Base-by-base conservation (phyloP, 2,888 invertebrate species). In the Synanthedon myopaeformis region DNA sequence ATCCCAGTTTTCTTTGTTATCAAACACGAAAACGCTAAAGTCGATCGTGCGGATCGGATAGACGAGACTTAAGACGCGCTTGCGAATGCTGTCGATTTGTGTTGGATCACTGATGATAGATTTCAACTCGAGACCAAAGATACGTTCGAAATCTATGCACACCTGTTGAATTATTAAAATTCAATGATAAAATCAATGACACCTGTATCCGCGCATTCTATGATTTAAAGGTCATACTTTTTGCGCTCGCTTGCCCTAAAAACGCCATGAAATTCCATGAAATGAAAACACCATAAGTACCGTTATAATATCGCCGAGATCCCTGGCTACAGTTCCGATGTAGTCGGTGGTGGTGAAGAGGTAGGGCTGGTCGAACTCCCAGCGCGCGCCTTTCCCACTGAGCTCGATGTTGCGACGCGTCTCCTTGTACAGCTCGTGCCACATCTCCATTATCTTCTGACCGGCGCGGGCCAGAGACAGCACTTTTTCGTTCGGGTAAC, bases 311-410 rank as follows among this genome's bases (percentile, higher is more conserved):
- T 93, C 90, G n/a, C 92, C 89, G 42, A 97, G 84, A 69, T 97
- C 94, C 51, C 89, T 86, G 56, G 94, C 94, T 10, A 97, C 95
- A 8, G 89, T 88, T 2, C 92, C 92, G 61, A 96, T 93, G 65
- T 97, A 96, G 69, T 97, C 96, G 0, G 96, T 96, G 56, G 91
- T 90, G 2, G 91, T 92, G 76, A 97, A 97, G 41, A 98, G 82
- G 49, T 90, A 89, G 12, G 90, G 91, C 63, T 94, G 92, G 69
- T 97, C 94, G 76, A 97, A 98, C 77, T 97, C 97, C 97, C 97
- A 97, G 10, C 97, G 90, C 4, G 92, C 90, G 28, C 95, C 95
- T 61, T 95, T 94, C 0, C 95, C 96, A 2, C 95, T 93, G 13
- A 91, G 78, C 76, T 97, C 97, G 58, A 97, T 97, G 63, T 91